phyloP scores from a whole-genome alignment of 2,113 vertebrate genomes.

The Coregonus clupeaformis region DNA sequence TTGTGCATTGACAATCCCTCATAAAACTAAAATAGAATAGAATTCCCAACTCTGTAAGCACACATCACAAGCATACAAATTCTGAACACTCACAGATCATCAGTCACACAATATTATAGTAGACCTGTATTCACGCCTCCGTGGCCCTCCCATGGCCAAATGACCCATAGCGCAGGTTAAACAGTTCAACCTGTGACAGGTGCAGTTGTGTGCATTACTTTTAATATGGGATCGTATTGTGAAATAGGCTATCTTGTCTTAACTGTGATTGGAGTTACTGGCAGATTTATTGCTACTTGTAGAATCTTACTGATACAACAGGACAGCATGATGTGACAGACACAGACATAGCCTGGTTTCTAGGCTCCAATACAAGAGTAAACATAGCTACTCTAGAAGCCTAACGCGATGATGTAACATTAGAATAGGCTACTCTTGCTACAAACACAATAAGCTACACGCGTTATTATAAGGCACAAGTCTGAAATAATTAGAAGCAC shows the following conservation, averaged over 20 bases:
- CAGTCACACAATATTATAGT: not conserved
- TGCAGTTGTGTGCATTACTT: not conserved
- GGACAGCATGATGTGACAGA: no score
- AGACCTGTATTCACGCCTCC: not conserved
- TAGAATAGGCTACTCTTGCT: not conserved
- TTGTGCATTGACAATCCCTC: no score
- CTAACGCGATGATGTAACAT: no score
- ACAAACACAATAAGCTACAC: not conserved
- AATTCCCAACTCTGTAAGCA: no score
- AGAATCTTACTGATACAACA: not conserved
- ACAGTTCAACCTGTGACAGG: not conserved
- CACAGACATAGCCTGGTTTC: no score
- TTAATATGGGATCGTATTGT: not conserved
- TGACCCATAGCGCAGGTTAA: not conserved
- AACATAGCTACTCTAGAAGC: no score
- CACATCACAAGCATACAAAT: no score
- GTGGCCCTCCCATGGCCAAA: slow-evolving; percentile 4
- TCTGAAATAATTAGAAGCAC: not conserved
- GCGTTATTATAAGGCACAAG: not conserved
- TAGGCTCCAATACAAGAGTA: no score
- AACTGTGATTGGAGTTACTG: no score
- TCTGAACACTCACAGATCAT: not conserved
- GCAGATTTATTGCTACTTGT: not conserved
- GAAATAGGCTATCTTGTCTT: not conserved
- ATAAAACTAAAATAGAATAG: no score